phyloP scores from a whole-genome alignment of 1,140 invertebrate genomes.

The Plectrocnemia conspersa region DNA sequence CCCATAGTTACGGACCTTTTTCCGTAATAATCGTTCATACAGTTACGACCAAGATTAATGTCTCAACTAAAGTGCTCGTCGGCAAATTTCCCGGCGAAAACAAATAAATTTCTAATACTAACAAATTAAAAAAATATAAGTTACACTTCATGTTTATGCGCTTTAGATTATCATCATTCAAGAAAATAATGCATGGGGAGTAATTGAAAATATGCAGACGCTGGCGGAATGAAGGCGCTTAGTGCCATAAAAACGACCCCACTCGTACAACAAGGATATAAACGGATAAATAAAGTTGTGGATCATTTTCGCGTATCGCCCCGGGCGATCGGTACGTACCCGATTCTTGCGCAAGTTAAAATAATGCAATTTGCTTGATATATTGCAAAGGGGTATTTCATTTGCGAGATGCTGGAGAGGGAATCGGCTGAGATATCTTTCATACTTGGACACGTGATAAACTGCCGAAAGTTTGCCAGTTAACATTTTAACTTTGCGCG shows the following conservation, averaged over 20 bases:
- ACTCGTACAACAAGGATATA: background rate
- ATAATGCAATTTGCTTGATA: conserved; percentile 11
- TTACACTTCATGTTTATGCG: too few species aligned
- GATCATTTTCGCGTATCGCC: background rate
- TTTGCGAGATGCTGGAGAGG: background rate
- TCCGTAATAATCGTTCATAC: too few species aligned
- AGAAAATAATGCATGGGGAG: too few species aligned
- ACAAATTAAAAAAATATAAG: too few species aligned
- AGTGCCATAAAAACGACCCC: background rate
- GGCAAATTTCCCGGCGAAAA: too few species aligned
- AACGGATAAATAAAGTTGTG: background rate
- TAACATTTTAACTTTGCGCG: conserved; percentile 24
- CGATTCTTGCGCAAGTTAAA: background rate
- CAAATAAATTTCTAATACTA: too few species aligned
- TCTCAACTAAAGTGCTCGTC: too few species aligned
- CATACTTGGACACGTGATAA: conserved; percentile 23
- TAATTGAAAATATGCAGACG: conserved; percentile 1
- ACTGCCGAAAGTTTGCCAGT: conserved; percentile 31
- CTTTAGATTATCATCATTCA: too few species aligned
- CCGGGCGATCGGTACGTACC: background rate
- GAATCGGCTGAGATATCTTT: conserved; percentile 1
- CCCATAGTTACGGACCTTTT: too few species aligned
- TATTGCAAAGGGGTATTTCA: conserved; percentile 9
- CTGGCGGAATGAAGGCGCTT: too few species aligned
- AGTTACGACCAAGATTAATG: too few species aligned